These are phyloP conservation scores for Brachypterus glaber DNA, from an alignment of 2,888 invertebrate species.

Conservation along the genomic window DNA sequence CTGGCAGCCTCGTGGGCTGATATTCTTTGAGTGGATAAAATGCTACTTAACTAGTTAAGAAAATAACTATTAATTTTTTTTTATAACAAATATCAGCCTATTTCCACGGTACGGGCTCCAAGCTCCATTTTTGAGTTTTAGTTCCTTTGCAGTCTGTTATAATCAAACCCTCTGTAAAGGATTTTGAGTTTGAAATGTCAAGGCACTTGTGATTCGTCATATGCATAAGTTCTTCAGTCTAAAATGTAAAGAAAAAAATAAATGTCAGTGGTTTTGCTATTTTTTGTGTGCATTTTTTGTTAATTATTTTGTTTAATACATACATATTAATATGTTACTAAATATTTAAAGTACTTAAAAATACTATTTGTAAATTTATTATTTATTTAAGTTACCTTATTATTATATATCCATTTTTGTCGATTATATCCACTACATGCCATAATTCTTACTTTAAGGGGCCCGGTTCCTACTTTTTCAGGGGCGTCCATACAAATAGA, in stretches of 20 bases:
- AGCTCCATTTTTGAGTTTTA: constrained; percentile 56
- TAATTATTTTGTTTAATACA: neutral
- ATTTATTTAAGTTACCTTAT: constrained; percentile 35
- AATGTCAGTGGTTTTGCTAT: no score
- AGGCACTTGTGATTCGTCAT: constrained; percentile 49
- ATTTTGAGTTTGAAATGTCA: constrained; percentile 41
- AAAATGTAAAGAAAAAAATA: no score
- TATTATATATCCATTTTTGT: constrained; percentile 61
- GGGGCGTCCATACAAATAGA: constrained; percentile 74
- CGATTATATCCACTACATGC: constrained; percentile 57
- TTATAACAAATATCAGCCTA: no score
- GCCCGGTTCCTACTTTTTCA: constrained; percentile 37
- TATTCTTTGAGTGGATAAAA: no score
- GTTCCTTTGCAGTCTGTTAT: constrained; percentile 50
- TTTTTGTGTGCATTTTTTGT: neutral
- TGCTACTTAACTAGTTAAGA: no score
- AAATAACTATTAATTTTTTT: no score
- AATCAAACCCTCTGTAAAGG: constrained; percentile 45
- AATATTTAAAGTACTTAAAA: neutral
- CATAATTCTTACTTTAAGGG: constrained; percentile 56
- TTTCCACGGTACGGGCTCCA: constrained; percentile 61
- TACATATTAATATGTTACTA: no score
- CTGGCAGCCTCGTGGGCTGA: no score
- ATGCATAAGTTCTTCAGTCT: constrained; percentile 47
- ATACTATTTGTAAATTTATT: neutral